Conservation (phyloP, 2,888 invertebrate genomes). For the Drosophila macrospina region DNA sequence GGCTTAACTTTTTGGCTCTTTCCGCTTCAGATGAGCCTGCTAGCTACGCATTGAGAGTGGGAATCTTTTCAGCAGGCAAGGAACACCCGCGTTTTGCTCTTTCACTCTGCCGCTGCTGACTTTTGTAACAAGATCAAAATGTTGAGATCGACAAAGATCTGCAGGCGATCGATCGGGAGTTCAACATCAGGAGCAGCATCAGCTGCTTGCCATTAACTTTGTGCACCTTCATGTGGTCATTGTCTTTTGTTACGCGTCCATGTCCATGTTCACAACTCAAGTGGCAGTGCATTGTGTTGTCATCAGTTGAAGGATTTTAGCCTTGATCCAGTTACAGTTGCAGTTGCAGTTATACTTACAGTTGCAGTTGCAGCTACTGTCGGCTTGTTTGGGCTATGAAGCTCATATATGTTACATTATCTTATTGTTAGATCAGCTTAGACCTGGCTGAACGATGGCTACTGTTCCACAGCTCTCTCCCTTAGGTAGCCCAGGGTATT, state of each 20-base stretch:
- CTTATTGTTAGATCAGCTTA: conserved; percentile 75
- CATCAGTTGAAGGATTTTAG: conserved; percentile 53
- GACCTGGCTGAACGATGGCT: conserved; percentile 61
- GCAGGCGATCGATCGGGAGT: conserved; percentile 31
- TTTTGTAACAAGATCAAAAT: conserved; percentile 76
- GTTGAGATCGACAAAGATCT: conserved; percentile 59
- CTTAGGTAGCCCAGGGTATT: conserved; percentile 29
- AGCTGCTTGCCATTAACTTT: conserved; percentile 62
- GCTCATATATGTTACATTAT: conserved; percentile 78
- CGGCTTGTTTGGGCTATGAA: conserved; percentile 69
- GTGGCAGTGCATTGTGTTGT: conserved; percentile 48
- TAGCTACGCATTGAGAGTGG: conserved; percentile 20
- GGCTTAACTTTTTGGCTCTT: conserved; percentile 81
- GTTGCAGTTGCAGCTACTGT: conserved; percentile 35
- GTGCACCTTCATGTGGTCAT: conserved; percentile 51
- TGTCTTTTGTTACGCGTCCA: conserved; percentile 16
- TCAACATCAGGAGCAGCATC: conserved; percentile 39
- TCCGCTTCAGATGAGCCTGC: conserved; percentile 55
- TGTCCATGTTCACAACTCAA: conserved; percentile 44
- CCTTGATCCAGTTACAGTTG: conserved; percentile 60
- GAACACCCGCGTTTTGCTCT: conserved; percentile 69
- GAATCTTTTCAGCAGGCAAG: conserved; percentile 43
- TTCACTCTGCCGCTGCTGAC: conserved; percentile 69
- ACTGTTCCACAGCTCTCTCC: conserved; percentile 20
- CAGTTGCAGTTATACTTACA: conserved; percentile 30